Percentiles rank a stretch among this genome's conserved stretches.
These are phyloP conservation scores for Phalacrocorax aristotelis DNA, from an alignment of 2,113 vertebrate species.

Conservation along the genomic window DNA sequence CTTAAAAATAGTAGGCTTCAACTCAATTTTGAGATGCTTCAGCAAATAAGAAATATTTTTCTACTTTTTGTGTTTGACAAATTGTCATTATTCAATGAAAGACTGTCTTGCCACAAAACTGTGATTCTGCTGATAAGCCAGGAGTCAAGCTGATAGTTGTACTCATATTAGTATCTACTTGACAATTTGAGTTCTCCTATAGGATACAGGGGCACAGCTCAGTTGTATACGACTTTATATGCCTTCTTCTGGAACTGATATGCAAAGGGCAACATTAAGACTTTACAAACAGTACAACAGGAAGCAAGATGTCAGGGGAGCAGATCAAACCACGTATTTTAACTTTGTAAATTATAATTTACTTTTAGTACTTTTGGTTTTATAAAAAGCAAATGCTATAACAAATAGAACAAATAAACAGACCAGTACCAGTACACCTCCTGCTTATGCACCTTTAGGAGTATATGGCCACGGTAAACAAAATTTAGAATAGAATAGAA, in stretches of 20 bases:
- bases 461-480: not conserved
- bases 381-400: not conserved
- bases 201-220: not conserved
- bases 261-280: not conserved
- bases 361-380: not conserved
- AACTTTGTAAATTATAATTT: not conserved
- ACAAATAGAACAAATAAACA: not conserved
- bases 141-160: not conserved
- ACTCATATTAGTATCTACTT: not conserved
- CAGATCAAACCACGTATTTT: not conserved
- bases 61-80: not conserved
- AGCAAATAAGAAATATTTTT: not conserved
- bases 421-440: not conserved
- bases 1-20: not conserved
- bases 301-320: not conserved
- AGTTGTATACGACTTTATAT: not conserved
- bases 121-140: not conserved
- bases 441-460: not conserved
- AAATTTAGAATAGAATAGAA: not conserved
- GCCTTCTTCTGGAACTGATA: not conserved
- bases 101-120: not conserved
- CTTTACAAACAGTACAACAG: not conserved
- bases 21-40: not conserved
- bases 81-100: not conserved
- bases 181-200: not conserved